These are phyloP conservation scores for Tetraodon nigroviridis DNA, from an alignment of 2,113 vertebrate species.

Conservation along the genomic window DNA sequence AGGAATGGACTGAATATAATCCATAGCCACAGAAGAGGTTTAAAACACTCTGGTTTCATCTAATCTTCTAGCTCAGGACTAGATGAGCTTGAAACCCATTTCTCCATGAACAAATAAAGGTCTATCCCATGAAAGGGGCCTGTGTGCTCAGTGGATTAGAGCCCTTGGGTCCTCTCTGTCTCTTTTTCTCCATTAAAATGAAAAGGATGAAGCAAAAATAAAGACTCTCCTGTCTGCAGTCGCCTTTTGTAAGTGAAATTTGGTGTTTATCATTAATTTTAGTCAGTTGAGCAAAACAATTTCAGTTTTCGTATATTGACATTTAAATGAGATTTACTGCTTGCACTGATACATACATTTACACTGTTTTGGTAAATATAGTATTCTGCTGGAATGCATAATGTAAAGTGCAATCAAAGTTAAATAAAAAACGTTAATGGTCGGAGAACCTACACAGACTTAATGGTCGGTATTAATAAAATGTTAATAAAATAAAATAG, in stretches of 20 bases:
- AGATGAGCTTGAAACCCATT: slow-evolving; percentile 80
- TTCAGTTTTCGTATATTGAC: background rate
- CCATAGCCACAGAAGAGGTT: slow-evolving; percentile 86
- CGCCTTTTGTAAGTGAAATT: slow-evolving; percentile 25
- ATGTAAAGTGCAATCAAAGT: too few species aligned
- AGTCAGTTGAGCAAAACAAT: background rate
- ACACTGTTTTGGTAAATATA: too few species aligned
- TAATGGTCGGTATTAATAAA: too few species aligned
- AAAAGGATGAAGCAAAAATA: slow-evolving; percentile 59
- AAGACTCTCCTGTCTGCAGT: slow-evolving; percentile 55
- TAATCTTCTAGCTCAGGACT: slow-evolving; percentile 92
- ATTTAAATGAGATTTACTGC: background rate
- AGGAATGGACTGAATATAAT: slow-evolving; percentile 82
- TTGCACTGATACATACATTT: too few species aligned
- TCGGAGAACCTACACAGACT: too few species aligned
- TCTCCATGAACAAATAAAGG: slow-evolving; percentile 81
- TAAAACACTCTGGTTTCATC: slow-evolving; percentile 95
- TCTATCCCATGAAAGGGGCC: slow-evolving; percentile 81
- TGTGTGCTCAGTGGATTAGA: slow-evolving; percentile 84
- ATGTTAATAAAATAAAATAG: too few species aligned
- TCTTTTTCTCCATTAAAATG: slow-evolving; percentile 73
- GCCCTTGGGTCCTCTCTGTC: slow-evolving; percentile 53
- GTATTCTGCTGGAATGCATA: too few species aligned
- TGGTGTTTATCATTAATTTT: slow-evolving; percentile 8
- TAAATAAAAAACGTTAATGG: too few species aligned